A percentile compares a stretch with the other conserved stretches of the same genome.
These are phyloP conservation scores for Hyperoplus immaculatus DNA, from an alignment of 2,797 vertebrate species.

Conservation along the genomic window DNA sequence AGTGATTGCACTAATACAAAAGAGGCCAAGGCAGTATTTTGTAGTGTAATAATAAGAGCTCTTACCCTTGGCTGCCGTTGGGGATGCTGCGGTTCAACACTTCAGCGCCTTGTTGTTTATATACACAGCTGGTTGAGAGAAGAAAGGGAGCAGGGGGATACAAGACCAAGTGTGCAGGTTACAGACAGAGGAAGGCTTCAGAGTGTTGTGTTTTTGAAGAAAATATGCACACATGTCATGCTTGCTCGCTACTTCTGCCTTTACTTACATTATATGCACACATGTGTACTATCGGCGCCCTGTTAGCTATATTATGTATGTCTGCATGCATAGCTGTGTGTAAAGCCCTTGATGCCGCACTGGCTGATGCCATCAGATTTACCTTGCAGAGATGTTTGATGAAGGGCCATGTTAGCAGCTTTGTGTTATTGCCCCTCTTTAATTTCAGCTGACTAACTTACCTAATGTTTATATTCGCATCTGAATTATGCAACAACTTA, in stretches of 20 bases:
- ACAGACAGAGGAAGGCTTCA: conserved; percentile 30
- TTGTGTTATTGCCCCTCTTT: conserved; percentile 11
- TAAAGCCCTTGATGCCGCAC: neutral
- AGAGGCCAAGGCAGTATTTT: conserved; percentile 55
- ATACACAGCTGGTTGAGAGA: conserved; percentile 67
- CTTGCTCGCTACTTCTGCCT: neutral
- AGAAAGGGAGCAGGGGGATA: conserved; percentile 4
- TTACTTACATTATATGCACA: neutral
- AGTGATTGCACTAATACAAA: conserved; percentile 31
- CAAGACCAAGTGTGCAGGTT: conserved; percentile 28
- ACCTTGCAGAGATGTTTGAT: conserved; percentile 28
- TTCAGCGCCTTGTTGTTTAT: conserved; percentile 73
- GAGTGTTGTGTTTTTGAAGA: conserved; percentile 41
- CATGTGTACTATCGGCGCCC: neutral
- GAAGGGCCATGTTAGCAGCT: conserved; percentile 14
- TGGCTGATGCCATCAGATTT: neutral
- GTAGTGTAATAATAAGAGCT: conserved; percentile 72
- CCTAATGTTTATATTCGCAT: neutral
- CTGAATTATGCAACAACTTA: conserved; percentile 11
- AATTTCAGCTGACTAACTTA: conserved; percentile 21
- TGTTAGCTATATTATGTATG: neutral
- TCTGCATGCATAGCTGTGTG: neutral
- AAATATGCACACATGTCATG: conserved; percentile 33
- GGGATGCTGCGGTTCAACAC: conserved; percentile 68
- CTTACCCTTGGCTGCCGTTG: conserved; percentile 53